Base-by-base conservation (phyloP, 2,797 vertebrate species). In the Erpetoichthys calabaricus region DNA sequence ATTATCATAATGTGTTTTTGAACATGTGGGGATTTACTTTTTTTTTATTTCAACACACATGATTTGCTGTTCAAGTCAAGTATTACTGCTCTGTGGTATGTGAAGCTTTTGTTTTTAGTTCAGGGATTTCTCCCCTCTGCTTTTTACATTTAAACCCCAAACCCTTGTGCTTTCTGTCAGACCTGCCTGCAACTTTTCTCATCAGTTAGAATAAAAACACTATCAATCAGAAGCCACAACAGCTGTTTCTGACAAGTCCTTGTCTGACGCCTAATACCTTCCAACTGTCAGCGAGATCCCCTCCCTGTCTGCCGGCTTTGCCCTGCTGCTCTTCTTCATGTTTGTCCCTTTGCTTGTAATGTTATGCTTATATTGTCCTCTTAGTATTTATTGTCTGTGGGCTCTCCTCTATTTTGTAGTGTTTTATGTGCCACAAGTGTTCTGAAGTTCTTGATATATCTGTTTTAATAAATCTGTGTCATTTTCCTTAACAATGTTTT, bases 181-280 rank as follows among this genome's bases (percentile, higher is more conserved):
- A 44, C 74, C 73, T 81, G 77, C 80, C 80, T 84, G 80, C 70
- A 63, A 67, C 59, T 73, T 83, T 77, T 25, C 44, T 75, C 79
- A 80, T 77, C 80, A 68, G 72, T 78, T 84, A 80, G 78, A 91
- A 86, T 82, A 84, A 86, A 89, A 89, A 92, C 89, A 90, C 81
- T 85, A 94, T 97, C 89, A 89, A 91, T 97, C 91, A 93, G 81
- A 85, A 79, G 66, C 80, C 75, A 83, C 84, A 89, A 85, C 91
- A 97, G 91, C 91, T 97, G 92, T 86, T 86, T 86, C 81, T 91
- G 91, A 94, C 91, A 91, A 82, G 88, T 85, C 82, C 84, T 88
- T 91, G 89, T 95, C 92, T 81, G 81, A 87, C 87, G 79, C 81
- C 86, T 89, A 85, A 89, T 88, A 87, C 89, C 86, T 90, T 89